Base-by-base conservation (phyloP, 64 coral and sea anemone species). In the Platygyra sinensis region DNA sequence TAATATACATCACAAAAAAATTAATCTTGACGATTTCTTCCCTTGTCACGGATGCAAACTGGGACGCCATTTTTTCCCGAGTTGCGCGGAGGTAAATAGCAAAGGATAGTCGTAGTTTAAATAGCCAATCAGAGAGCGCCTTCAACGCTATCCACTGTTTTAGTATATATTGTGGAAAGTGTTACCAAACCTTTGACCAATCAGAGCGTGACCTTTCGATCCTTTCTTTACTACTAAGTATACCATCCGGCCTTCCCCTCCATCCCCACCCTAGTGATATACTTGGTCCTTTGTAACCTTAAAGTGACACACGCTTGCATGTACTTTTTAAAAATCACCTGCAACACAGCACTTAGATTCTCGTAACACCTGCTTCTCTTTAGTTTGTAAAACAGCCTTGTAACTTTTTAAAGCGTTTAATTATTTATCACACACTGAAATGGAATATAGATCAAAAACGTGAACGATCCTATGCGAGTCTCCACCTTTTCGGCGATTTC, bases 331-430 rank as follows among this genome's bases (percentile, higher is more conserved):
- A 16, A 65, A 67, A 30, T 67, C 67, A 74, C 64, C 29, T 87
- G 72, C 27, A 30, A 10, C 24, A 49, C 25, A 85, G 63, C 49
- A 0, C 4, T 46, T 46, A 46, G 42, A 42, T 12, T 12, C 62
- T 27, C 19, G 11, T 50, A 15, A 39, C 46, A 85, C 81, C 81
- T 85, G 81, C n/a, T 71, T 6, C 1, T n/a, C 39, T 67, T 60
- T 61, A 60, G 78, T 32, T 83, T 85, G 38, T 18, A 72, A 85
- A 52, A 71, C 81, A 64, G n/a, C 64, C 65, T 69, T 85, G 80
- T 83, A 65, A 83, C 80, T 71, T 71, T 49, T 85, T 17, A 63
- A n/a, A 42, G 36, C 13, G 51, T 72, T 85, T 19, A 39, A 85
- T 85, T 85, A 71, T 85, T 85, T 46, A 85, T 67, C 3, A 9